A percentile compares a stretch with the other conserved stretches of the same genome.
phyloP scores from a whole-genome alignment of 1,140 invertebrate species.

The Scaptomyza hsui region DNA sequence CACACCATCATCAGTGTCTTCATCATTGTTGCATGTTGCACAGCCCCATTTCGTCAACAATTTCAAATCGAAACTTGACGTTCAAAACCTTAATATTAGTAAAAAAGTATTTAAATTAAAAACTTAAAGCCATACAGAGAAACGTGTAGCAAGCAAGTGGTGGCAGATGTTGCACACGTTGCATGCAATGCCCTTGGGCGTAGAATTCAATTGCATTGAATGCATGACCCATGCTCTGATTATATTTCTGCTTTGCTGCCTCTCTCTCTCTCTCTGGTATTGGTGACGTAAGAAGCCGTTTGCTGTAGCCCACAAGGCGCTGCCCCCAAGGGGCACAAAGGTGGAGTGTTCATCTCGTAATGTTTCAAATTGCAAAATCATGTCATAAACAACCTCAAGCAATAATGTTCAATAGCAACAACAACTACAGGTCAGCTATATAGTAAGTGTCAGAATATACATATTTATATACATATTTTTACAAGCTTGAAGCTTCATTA shows the following conservation, averaged over 20 bases:
- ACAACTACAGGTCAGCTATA: conserved; percentile 4
- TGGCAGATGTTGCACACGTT: conserved; percentile 34
- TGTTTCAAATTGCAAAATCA: conserved; percentile 78
- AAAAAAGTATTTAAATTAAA: too few relatives aligned
- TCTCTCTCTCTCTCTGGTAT: conserved; percentile 7
- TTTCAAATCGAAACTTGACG: too few relatives aligned
- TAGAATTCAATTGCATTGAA: conserved; percentile 77
- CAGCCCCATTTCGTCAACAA: conserved; percentile 30
- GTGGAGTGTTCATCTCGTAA: conserved; percentile 61
- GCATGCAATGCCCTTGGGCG: conserved; percentile 69
- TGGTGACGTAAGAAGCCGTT: conserved; percentile 68
- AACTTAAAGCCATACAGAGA: conserved; percentile 2
- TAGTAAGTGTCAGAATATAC: conserved; percentile 4
- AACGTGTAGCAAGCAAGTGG: conserved; percentile 9
- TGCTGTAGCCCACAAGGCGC: conserved; percentile 60
- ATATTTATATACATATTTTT: conserved; percentile 22
- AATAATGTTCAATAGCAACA: conserved; percentile 36
- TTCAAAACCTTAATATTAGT: too few relatives aligned
- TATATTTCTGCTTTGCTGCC: conserved; percentile 3
- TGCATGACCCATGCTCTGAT: conserved; percentile 56
- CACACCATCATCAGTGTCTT: conserved; percentile 7
- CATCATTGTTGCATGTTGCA: conserved; percentile 44
- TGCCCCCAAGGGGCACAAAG: conserved; percentile 52
- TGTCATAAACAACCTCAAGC: conserved; percentile 68
- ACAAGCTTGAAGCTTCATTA: too few relatives aligned